Evolutionary conservation across 2,113 vertebrate genomes (phyloP).

Genomic region (Felis catus): F.catus_Fca126_mat1.0 CM031419.1:75493001-75493500

Average conservation of each 20-base stretch:
- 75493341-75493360: background rate
- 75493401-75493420: background rate
- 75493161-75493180: background rate
- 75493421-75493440: background rate
- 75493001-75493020: background rate
- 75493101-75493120: background rate
- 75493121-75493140: background rate
- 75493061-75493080: background rate
- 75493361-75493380: background rate
- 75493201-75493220: background rate
- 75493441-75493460: background rate
- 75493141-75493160: background rate
- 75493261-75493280: background rate
- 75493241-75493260: background rate
- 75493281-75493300: background rate
- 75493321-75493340: background rate
- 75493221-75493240: background rate
- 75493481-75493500: background rate
- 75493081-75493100: background rate
- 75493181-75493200: background rate
- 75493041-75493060: background rate
- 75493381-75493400: background rate
- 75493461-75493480: rapidly evolving
- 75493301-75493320: background rate
- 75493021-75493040: background rate